Evolutionary conservation across 1,140 invertebrate genomes (phyloP).

Genomic region (Orchesella cincta): DNA sequence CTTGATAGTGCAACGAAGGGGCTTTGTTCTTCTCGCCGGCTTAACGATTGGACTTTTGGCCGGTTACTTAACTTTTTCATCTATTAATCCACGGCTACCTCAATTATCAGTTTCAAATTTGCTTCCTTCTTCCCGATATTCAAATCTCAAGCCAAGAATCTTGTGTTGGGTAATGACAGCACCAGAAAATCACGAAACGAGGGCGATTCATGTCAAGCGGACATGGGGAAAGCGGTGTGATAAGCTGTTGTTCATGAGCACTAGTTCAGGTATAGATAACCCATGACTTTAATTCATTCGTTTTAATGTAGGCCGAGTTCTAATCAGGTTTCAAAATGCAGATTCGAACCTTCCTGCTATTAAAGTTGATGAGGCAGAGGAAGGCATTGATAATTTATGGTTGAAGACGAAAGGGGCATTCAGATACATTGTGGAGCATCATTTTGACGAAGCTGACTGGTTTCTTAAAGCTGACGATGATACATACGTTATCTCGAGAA

Average conservation of each 20-base stretch:
- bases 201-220: slow-evolving; percentile 40
- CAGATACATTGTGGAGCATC: slow-evolving; percentile 79
- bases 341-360: slow-evolving; percentile 68
- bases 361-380: slow-evolving; percentile 70
- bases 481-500: slow-evolving; percentile 56
- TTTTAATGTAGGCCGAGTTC: no score
- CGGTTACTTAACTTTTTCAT: no score
- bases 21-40: no score
- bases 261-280: slow-evolving; percentile 39
- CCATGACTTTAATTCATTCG: slow-evolving; percentile 67
- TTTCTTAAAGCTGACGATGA: slow-evolving; percentile 71
- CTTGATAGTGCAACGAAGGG: no score
- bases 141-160: slow-evolving; percentile 20
- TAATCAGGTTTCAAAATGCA: slow-evolving; percentile 51
- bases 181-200: slow-evolving; percentile 44
- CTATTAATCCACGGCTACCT: no score
- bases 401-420: slow-evolving; percentile 93
- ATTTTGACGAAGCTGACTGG: slow-evolving; percentile 83
- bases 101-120: no score
- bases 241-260: slow-evolving; percentile 57
- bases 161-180: slow-evolving; percentile 51
- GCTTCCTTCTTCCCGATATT: no score
- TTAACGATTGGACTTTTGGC: no score
- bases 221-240: slow-evolving; percentile 58
- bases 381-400: slow-evolving; percentile 87